Percentiles rank a stretch among this genome's conserved stretches.
These are phyloP conservation scores for Euzetes globulus DNA, from an alignment of 2,888 invertebrate species.

Conservation along the genomic window DNA sequence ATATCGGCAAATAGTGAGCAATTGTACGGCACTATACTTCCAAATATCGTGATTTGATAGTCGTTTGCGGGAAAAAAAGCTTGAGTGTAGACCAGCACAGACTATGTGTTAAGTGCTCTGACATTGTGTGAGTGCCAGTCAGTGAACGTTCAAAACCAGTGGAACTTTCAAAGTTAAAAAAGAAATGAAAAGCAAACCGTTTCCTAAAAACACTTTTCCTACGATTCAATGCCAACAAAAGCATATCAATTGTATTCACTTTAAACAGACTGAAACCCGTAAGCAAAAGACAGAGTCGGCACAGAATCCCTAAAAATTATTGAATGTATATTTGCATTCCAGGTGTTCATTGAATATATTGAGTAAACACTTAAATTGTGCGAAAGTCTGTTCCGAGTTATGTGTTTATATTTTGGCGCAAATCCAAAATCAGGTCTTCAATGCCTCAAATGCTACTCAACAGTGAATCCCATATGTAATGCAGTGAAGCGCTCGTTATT, in stretches of 20 bases:
- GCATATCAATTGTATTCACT: not conserved
- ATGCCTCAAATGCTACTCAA: not conserved
- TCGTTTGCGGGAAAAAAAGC: not conserved
- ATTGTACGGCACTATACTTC: not conserved
- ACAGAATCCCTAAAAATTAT: not conserved
- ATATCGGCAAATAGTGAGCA: no score
- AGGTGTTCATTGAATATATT: constrained; percentile 5
- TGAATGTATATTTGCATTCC: not conserved
- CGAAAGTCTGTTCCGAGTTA: not conserved
- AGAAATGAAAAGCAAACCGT: not conserved
- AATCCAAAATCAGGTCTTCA: not conserved
- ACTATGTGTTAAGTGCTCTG: not conserved
- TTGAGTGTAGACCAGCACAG: not conserved
- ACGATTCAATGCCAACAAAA: not conserved
- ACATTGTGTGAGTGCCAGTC: no score
- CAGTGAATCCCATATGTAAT: not conserved
- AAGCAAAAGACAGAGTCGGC: not conserved
- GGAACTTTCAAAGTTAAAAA: not conserved
- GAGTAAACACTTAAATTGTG: not conserved
- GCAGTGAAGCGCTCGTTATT: not conserved
- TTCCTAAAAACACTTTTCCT: not conserved
- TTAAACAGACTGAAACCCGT: not conserved
- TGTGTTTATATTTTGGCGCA: not conserved
- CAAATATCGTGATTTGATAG: not conserved
- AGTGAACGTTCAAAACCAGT: not conserved